Conservation (phyloP, 1,140 invertebrate species). For the Octopus bimaculoides region DNA sequence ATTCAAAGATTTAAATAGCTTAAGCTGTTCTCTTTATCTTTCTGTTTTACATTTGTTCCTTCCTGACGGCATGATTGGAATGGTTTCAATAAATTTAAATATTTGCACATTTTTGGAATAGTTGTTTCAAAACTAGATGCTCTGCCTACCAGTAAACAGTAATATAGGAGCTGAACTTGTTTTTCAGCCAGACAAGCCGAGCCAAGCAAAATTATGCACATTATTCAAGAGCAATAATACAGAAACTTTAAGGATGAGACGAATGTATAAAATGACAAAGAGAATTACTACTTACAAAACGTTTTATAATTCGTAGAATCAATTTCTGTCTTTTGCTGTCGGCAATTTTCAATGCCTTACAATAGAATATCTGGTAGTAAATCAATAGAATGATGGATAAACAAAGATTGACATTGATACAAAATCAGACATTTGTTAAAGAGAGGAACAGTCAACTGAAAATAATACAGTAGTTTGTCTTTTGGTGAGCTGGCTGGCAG, state of each 20-base stretch:
- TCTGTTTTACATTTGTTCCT: too few relatives aligned
- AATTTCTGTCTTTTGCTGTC: conserved; percentile 56
- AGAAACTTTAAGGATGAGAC: background rate
- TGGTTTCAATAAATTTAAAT: too few relatives aligned
- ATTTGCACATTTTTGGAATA: background rate
- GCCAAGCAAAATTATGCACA: background rate
- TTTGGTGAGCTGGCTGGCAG: too few relatives aligned
- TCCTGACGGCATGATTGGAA: too few relatives aligned
- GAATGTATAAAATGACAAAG: background rate
- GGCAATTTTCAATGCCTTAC: conserved; percentile 44
- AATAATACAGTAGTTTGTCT: too few relatives aligned
- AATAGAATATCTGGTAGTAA: conserved; percentile 46
- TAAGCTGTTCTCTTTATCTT: too few relatives aligned
- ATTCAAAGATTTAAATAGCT: too few relatives aligned
- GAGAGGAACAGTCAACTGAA: too few relatives aligned
- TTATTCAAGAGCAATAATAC: background rate
- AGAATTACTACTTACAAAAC: conserved; percentile 44
- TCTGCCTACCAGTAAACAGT: background rate
- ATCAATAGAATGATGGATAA: too few relatives aligned
- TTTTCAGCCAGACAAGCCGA: background rate
- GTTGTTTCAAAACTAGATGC: background rate
- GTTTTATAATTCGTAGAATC: conserved; percentile 53
- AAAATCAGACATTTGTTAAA: too few relatives aligned
- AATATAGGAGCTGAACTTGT: background rate
- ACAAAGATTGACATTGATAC: too few relatives aligned